Evolutionary conservation across 2,888 invertebrate species (phyloP).

Genomic region (Hipparchia sbordonii): DNA sequence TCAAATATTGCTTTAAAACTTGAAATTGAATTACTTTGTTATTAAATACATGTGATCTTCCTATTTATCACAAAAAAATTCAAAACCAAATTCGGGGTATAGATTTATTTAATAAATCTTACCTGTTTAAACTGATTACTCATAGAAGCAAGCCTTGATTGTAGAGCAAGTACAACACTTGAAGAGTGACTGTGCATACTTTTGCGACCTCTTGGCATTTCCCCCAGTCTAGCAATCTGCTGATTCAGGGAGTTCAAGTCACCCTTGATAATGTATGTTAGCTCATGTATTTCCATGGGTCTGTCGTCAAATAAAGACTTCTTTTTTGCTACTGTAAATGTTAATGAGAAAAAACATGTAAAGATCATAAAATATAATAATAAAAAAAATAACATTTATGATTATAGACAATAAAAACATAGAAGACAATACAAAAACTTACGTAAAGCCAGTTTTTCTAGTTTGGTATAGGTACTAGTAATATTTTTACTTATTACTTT

Average conservation of each 20-base stretch:
- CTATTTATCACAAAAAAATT: too few relatives aligned
- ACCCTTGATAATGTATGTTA: slow-evolving; percentile 98
- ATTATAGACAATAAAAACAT: too few relatives aligned
- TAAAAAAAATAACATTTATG: too few relatives aligned
- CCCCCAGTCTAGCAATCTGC: slow-evolving; percentile 96
- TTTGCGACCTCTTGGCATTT: slow-evolving; percentile 89
- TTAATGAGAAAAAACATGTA: slow-evolving; percentile 2
- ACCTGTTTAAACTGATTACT: slow-evolving; percentile 97
- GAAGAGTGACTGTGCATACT: slow-evolving; percentile 96
- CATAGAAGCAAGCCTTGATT: slow-evolving; percentile 97
- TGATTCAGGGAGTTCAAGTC: slow-evolving; percentile 97
- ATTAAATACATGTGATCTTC: too few relatives aligned
- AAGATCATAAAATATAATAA: slow-evolving; percentile 6
- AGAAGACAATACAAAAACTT: slow-evolving; percentile 73
- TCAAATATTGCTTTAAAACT: too few relatives aligned
- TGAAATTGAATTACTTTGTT: too few relatives aligned
- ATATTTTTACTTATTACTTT: slow-evolving; percentile 97
- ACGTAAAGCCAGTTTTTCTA: slow-evolving; percentile 97
- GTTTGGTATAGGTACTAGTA: slow-evolving; percentile 96
- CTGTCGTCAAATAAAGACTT: slow-evolving; percentile 98
- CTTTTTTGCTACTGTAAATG: slow-evolving; percentile 95
- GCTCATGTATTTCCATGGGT: slow-evolving; percentile 97
- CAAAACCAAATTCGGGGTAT: too few relatives aligned
- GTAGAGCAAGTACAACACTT: slow-evolving; percentile 95
- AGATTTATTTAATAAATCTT: slow-evolving; percentile 15